Conservation (phyloP, 2,113 vertebrate species). For the Otis tarda region DNA sequence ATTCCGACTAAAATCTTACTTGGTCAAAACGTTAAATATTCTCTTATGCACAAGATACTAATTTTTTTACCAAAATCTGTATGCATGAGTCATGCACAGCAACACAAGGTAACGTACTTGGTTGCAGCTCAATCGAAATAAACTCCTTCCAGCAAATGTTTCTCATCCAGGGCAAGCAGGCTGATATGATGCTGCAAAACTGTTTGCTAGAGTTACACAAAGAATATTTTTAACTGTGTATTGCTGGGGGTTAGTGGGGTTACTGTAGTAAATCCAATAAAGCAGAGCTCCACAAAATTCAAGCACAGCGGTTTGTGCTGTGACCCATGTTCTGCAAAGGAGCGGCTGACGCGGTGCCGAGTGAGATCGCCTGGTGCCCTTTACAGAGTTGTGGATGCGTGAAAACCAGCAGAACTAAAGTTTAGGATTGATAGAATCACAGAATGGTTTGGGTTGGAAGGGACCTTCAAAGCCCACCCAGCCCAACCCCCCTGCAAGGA, state of each 20-base stretch:
- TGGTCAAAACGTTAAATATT: not conserved
- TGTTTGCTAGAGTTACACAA: not conserved
- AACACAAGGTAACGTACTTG: not conserved
- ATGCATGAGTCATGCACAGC: not conserved
- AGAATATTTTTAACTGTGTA: not conserved
- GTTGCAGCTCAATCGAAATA: not conserved
- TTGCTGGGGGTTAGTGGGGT: not conserved
- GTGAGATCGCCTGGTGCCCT: not conserved
- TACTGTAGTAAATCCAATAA: not conserved
- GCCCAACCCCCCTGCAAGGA: too few species aligned
- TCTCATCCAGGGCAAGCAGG: not conserved
- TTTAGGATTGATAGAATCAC: not conserved
- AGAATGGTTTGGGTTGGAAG: too few species aligned
- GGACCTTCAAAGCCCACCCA: too few species aligned
- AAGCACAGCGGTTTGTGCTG: not conserved
- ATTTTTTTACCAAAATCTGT: not conserved
- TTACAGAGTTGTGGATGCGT: rapidly evolving
- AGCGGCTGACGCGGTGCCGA: not conserved
- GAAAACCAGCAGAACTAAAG: not conserved
- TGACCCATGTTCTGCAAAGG: not conserved
- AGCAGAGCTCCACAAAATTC: not conserved
- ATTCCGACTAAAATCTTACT: not conserved
- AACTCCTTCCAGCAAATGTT: not conserved
- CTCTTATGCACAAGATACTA: not conserved
- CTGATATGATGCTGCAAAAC: not conserved